Base-by-base conservation (phyloP, 2,888 invertebrate species). In the Athrips mouffetella region DNA sequence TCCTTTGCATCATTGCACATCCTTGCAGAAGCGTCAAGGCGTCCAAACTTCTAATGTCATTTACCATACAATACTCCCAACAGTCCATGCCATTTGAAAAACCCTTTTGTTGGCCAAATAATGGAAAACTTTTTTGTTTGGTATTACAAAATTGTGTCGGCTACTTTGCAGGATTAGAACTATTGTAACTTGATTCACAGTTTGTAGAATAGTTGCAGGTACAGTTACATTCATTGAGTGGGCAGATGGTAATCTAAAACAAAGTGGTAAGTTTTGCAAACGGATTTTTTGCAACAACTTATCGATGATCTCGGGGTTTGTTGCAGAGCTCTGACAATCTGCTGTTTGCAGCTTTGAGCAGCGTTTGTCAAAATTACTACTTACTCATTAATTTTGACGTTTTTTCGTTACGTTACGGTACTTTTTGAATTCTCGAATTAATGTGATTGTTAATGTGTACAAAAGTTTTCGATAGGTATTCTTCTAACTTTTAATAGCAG, bases 211-310 rank as follows among this genome's bases (percentile, higher is more conserved):
- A 73, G 71, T 67, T 57, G 67, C 75, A 81, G 79, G 76, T 83
- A 87, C 86, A 80, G 85, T 87, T 85, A 84, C 70, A 67, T 65
- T 76, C 81, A 85, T 84, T 84, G 79, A 85, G 76, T 63, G 59
- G 63, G 67, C 75, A 79, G 84, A 86, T 86, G 80, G 80, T 85
- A 79, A 74, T 87, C 87, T 81, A 79, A 85, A 83, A 87, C 86
- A 86, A 84, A 77, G 69, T 77, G 67, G 64, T 72, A 67, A 73
- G 76, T 73, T 76, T 80, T 69, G 78, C 73, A 77, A 80, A 48
- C 48, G 40, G 54, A 45, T 59, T 63, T 62, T 65, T 58, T 62
- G 55, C 48, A 39, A 13, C 0, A 3, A 53, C 47, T 63, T 68
- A 63, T 65, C 63, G 47, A 16, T 45, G 37, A 46, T 46, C 46